Evolutionary conservation across 2,797 vertebrate genomes (phyloP).

Genomic region (Bufotes viridis): DNA sequence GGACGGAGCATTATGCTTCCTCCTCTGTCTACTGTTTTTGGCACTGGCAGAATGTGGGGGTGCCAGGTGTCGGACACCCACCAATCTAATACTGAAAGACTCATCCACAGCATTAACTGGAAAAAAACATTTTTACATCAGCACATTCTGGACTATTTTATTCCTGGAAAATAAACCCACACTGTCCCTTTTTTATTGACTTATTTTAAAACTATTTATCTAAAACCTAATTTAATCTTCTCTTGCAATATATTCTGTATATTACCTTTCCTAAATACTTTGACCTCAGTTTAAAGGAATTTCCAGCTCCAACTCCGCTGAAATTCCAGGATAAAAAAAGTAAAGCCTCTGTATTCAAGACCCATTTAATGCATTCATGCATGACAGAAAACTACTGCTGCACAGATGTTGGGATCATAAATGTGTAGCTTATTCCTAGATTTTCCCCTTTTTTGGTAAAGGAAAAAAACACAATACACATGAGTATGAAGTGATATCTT

Average conservation of each 20-base stretch:
- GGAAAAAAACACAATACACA: neutral
- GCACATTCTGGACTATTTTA: neutral
- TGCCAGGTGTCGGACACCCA: too few species aligned
- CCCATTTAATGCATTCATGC: slow-evolving; percentile 42
- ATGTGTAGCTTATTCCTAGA: slow-evolving; percentile 1
- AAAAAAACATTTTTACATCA: neutral
- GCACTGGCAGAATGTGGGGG: too few species aligned
- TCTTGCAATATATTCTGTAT: slow-evolving; percentile 24
- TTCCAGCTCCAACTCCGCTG: slow-evolving; percentile 12
- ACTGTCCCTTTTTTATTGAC: neutral
- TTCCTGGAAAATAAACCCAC: slow-evolving; percentile 27
- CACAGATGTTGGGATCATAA: slow-evolving; percentile 39
- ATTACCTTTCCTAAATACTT: slow-evolving; percentile 23
- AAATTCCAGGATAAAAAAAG: slow-evolving; percentile 24
- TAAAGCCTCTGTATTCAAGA: slow-evolving; percentile 28
- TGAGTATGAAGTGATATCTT: neutral
- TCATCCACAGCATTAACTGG: neutral
- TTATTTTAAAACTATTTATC: slow-evolving; percentile 20
- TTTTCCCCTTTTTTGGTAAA: slow-evolving; percentile 38
- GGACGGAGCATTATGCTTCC: too few species aligned
- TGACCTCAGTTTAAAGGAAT: slow-evolving; percentile 21
- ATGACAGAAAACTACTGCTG: neutral
- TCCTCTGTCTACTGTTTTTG: too few species aligned
- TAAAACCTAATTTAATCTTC: slow-evolving; percentile 22
- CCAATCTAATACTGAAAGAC: neutral